These are phyloP conservation scores for Nemopilema nomurai DNA, from an alignment of 30 jellyfish, hydroid and myxozoan species.

Conservation along the genomic window DNA sequence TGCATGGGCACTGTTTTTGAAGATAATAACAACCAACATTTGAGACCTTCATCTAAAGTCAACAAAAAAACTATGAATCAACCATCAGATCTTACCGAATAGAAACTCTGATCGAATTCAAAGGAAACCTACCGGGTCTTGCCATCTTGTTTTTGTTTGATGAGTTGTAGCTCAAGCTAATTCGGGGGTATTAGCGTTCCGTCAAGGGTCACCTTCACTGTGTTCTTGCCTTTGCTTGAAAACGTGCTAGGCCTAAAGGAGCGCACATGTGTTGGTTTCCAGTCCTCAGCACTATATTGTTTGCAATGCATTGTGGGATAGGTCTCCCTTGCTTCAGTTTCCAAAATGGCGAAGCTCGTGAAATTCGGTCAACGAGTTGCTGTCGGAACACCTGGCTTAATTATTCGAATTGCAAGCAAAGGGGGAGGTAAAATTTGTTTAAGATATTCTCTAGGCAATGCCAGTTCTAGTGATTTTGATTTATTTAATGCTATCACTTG, in stretches of 20 bases:
- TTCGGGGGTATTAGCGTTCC: too few relatives aligned
- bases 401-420: slow-evolving; percentile 66
- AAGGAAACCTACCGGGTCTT: slow-evolving; percentile 42
- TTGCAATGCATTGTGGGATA: slow-evolving; percentile 54
- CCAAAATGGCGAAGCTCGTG: slow-evolving; percentile 88
- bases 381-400: slow-evolving; percentile 82
- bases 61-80: too few relatives aligned
- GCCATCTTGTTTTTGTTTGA: slow-evolving; percentile 17
- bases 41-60: too few relatives aligned
- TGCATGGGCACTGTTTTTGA: too few relatives aligned
- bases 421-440: slow-evolving; percentile 75
- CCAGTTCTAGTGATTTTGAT: too few relatives aligned
- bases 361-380: slow-evolving; percentile 82
- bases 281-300: neutral
- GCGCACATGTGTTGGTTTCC: slow-evolving; percentile 65
- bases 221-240: neutral
- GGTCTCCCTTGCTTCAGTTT: slow-evolving; percentile 15
- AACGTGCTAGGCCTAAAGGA: slow-evolving; percentile 28
- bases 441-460: too few relatives aligned
- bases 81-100: neutral
- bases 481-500: too few relatives aligned
- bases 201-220: neutral
- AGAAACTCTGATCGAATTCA: too few relatives aligned
- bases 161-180: too few relatives aligned
- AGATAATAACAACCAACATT: too few relatives aligned